phyloP scores from a whole-genome alignment of 1,140 invertebrate genomes.

The Hypothenemus hampei region DNA sequence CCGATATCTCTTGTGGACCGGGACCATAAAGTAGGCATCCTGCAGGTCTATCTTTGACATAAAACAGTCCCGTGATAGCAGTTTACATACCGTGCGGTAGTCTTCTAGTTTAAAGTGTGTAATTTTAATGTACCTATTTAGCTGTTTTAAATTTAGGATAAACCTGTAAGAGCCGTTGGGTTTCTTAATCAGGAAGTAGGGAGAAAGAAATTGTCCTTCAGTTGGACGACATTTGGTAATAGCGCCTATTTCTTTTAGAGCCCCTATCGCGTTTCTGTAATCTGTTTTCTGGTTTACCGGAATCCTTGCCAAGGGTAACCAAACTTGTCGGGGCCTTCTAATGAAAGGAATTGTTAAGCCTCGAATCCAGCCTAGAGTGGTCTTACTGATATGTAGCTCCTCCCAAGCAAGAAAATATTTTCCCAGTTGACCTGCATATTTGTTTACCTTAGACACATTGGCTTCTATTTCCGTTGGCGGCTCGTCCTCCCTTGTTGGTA shows the following conservation, averaged over 20 bases:
- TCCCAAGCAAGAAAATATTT: too few relatives aligned
- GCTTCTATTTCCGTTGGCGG: too few relatives aligned
- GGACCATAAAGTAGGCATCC: conserved; percentile 18
- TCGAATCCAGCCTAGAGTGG: background rate
- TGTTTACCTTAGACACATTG: too few relatives aligned
- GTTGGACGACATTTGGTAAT: background rate
- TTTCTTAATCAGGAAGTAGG: background rate
- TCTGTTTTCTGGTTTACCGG: background rate
- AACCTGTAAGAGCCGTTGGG: background rate
- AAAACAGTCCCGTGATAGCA: conserved; percentile 27
- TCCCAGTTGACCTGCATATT: too few relatives aligned
- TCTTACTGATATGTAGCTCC: background rate
- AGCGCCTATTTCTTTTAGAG: background rate
- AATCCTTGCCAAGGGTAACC: background rate
- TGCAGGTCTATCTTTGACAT: conserved; percentile 34
- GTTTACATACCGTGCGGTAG: conserved; percentile 1
- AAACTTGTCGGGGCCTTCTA: background rate
- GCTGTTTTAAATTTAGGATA: background rate
- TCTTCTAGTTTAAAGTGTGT: conserved; percentile 30
- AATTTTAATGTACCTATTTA: conserved; percentile 25
- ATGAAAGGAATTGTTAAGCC: conserved; percentile 9
- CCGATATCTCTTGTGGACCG: conserved; percentile 1
- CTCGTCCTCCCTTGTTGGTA: too few relatives aligned
- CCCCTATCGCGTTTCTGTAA: background rate
- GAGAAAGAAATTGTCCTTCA: conserved; percentile 8